A percentile compares a stretch with the other conserved stretches of the same genome.
Evolutionary conservation across 1,140 invertebrate species (phyloP).

Genomic region (Monochamus saltuarius): DNA sequence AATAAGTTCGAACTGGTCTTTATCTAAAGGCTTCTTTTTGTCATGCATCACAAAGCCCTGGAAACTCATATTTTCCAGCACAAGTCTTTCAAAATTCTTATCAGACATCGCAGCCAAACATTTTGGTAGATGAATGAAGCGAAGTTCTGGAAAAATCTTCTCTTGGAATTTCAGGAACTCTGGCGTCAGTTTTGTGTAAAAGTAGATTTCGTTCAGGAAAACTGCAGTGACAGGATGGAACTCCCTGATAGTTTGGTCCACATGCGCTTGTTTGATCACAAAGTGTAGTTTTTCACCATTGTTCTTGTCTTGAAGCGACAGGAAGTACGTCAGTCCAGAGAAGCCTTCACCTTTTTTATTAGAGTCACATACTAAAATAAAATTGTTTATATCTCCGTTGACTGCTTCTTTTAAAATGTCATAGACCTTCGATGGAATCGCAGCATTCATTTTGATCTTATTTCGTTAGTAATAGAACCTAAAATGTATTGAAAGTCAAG

Average conservation of each 20-base stretch:
- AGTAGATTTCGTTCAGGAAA: constrained; percentile 11
- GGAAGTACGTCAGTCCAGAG: constrained; percentile 1
- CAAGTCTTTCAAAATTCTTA: constrained; percentile 52
- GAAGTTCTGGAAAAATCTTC: constrained; percentile 46
- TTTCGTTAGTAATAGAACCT: too few relatives aligned
- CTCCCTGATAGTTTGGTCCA: neutral
- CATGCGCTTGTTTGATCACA: constrained; percentile 4
- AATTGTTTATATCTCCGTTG: neutral
- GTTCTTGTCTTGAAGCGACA: constrained; percentile 3
- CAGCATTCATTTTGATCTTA: too few relatives aligned
- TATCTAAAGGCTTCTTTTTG: constrained; percentile 16
- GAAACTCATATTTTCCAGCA: constrained; percentile 45
- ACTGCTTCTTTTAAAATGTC: neutral
- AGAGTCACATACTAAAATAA: neutral
- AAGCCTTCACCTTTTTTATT: constrained; percentile 9
- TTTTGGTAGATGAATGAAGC: constrained; percentile 21
- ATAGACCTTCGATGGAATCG: too few relatives aligned
- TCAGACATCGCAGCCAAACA: constrained; percentile 35
- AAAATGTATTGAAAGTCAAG: too few relatives aligned
- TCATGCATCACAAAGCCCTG: constrained; percentile 16
- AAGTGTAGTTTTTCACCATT: neutral
- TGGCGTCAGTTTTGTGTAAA: constrained; percentile 5
- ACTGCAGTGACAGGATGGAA: neutral
- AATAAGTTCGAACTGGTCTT: constrained; percentile 14
- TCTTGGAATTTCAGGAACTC: neutral